phyloP scores from a whole-genome alignment of 2,797 vertebrate species.

The Sphaeramia orbicularis region DNA sequence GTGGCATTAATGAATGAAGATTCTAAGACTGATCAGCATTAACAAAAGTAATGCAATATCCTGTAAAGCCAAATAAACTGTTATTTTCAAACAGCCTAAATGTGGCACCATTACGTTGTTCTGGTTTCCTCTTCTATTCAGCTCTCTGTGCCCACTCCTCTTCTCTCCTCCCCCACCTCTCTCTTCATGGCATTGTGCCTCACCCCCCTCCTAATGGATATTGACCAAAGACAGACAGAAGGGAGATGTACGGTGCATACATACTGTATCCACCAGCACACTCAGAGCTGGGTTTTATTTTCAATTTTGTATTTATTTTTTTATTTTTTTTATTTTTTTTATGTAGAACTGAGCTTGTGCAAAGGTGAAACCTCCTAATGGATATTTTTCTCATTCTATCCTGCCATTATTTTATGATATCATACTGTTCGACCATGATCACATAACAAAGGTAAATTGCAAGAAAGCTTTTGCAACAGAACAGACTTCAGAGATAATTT shows the following conservation, averaged over 20 bases:
- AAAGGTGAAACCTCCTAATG: slow-evolving; percentile 38
- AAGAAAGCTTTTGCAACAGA: not conserved
- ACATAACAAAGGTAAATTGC: slow-evolving; percentile 11
- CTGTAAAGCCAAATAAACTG: not conserved
- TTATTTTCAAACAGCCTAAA: slow-evolving; percentile 4
- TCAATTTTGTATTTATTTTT: too few relatives aligned
- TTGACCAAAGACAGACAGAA: slow-evolving; percentile 55
- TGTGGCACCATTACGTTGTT: slow-evolving; percentile 1
- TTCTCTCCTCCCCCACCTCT: not conserved
- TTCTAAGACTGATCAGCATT: not conserved
- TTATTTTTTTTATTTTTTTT: slow-evolving; percentile 14
- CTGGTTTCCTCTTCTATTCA: slow-evolving; percentile 12
- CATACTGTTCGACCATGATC: not conserved
- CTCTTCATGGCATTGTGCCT: slow-evolving; percentile 37
- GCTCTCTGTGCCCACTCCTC: slow-evolving; percentile 15
- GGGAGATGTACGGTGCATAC: slow-evolving; percentile 29
- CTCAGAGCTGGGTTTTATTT: slow-evolving; percentile 6
- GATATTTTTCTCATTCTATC: slow-evolving; percentile 21
- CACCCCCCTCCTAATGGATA: slow-evolving; percentile 66
- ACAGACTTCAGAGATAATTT: not conserved
- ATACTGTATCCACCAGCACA: slow-evolving; percentile 3
- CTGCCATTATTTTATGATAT: not conserved
- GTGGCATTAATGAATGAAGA: not conserved
- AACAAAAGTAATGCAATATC: slow-evolving; percentile 5
- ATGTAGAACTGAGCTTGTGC: slow-evolving; percentile 17